Percentiles rank a stretch among this genome's conserved stretches.
Evolutionary conservation across 2,113 vertebrate genomes (phyloP).

Genomic region (Gasterosteus nipponicus): DNA sequence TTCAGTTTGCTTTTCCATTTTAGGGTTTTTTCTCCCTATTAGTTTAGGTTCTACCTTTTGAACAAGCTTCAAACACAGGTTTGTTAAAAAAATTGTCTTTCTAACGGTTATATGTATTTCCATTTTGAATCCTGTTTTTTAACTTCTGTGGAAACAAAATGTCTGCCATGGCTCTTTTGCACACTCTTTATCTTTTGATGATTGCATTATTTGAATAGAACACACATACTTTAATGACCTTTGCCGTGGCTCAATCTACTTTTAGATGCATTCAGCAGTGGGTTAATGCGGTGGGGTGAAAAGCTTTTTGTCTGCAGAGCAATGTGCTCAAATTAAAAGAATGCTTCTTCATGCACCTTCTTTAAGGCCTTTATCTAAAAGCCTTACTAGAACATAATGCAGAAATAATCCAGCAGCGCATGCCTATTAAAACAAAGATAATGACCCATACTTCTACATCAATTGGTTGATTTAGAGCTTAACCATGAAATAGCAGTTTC

Average conservation of each 20-base stretch:
- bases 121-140: conserved; percentile 13
- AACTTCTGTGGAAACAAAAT: conserved; percentile 4
- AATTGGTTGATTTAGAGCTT: conserved; percentile 29
- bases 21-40: not conserved
- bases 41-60: not conserved
- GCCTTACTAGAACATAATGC: conserved; percentile 24
- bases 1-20: not conserved
- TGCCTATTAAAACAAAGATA: conserved; percentile 18
- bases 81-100: not conserved
- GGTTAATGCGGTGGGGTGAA: not conserved
- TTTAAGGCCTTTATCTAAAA: conserved; percentile 20
- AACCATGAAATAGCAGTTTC: conserved; percentile 40
- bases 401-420: conserved; percentile 13
- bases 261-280: not conserved
- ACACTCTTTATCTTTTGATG: not conserved
- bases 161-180: not conserved
- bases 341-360: not conserved
- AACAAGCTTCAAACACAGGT: not conserved
- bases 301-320: conserved; percentile 3
- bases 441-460: conserved; percentile 38
- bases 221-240: not conserved
- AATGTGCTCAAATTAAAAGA: conserved; percentile 5
- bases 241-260: not conserved
- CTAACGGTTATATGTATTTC: not conserved
- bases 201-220: not conserved